A percentile compares a stretch with the other conserved stretches of the same genome.
These are phyloP conservation scores for Tinea pellionella DNA, from an alignment of 2,888 invertebrate genomes.

Conservation along the genomic window DNA sequence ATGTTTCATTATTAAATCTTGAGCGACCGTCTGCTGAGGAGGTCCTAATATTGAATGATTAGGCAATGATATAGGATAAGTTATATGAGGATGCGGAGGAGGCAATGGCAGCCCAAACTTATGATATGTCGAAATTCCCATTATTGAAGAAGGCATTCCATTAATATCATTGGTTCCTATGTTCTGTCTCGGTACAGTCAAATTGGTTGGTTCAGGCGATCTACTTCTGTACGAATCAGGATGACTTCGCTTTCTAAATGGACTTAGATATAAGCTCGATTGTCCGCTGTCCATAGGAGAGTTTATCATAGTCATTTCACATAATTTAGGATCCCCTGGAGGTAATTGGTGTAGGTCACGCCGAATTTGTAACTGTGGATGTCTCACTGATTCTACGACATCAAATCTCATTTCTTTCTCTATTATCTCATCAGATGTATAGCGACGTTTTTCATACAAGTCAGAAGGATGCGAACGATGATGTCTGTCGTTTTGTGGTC, in stretches of 20 bases:
- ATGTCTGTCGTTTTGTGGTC: constrained; percentile 73
- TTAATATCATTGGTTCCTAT: constrained; percentile 25
- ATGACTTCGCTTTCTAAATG: constrained; percentile 69
- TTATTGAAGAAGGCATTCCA: constrained; percentile 44
- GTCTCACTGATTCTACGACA: constrained; percentile 52
- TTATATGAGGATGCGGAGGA: constrained; percentile 55
- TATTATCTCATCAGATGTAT: constrained; percentile 56
- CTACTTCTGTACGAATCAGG: constrained; percentile 62
- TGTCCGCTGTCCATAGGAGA: constrained; percentile 57
- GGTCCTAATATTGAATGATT: constrained; percentile 41
- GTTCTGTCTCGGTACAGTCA: constrained; percentile 52
- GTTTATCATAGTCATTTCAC: constrained; percentile 41
- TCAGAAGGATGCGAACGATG: constrained; percentile 47
- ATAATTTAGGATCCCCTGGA: constrained; percentile 45
- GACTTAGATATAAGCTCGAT: constrained; percentile 57
- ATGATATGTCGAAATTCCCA: constrained; percentile 59
- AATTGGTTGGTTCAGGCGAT: constrained; percentile 62
- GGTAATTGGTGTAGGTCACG: constrained; percentile 77
- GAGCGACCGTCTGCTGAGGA: constrained; percentile 62
- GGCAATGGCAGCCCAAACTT: constrained; percentile 61
- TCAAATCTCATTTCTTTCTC: constrained; percentile 63
- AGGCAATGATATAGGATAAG: constrained; percentile 42
- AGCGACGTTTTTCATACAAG: constrained; percentile 53
- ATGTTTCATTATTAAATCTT: constrained; percentile 66
- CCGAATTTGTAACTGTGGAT: constrained; percentile 78